phyloP scores from a whole-genome alignment of 2,797 vertebrate genomes.

The Cottoperca gobio region DNA sequence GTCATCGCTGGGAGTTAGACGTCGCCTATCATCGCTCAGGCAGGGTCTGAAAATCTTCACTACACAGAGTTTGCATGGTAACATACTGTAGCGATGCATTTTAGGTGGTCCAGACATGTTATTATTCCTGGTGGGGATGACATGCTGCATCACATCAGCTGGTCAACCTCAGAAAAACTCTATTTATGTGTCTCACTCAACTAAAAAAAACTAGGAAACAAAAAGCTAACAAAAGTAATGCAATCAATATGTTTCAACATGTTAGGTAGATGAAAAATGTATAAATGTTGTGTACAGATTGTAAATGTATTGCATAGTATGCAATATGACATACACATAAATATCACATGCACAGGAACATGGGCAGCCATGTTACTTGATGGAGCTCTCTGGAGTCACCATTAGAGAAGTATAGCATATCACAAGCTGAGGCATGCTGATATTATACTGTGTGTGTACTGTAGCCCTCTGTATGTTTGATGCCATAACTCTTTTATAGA shows the following conservation, averaged over 20 bases:
- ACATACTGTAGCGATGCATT: slow-evolving; percentile 35
- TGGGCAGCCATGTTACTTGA: neutral
- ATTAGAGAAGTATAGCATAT: neutral
- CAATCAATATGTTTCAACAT: neutral
- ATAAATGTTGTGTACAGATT: neutral
- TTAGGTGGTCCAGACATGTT: neutral
- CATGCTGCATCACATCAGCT: slow-evolving; percentile 5
- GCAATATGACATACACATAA: neutral
- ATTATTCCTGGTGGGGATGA: neutral
- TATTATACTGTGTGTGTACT: neutral
- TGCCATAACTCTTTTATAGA: too few species aligned
- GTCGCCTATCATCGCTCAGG: slow-evolving; percentile 47
- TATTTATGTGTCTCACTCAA: neutral
- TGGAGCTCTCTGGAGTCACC: neutral
- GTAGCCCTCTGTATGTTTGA: too few species aligned
- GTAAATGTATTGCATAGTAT: neutral
- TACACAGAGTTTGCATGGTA: slow-evolving; percentile 42
- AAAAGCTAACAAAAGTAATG: neutral
- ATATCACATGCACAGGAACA: neutral
- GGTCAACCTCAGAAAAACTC: neutral
- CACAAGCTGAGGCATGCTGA: neutral
- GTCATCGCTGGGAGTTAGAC: slow-evolving; percentile 54
- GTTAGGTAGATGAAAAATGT: neutral
- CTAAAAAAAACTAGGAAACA: neutral
- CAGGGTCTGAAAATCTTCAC: slow-evolving; percentile 32